Evolutionary conservation across 2,797 vertebrate genomes (phyloP).

Genomic region (Denticeps clupeoides): DNA sequence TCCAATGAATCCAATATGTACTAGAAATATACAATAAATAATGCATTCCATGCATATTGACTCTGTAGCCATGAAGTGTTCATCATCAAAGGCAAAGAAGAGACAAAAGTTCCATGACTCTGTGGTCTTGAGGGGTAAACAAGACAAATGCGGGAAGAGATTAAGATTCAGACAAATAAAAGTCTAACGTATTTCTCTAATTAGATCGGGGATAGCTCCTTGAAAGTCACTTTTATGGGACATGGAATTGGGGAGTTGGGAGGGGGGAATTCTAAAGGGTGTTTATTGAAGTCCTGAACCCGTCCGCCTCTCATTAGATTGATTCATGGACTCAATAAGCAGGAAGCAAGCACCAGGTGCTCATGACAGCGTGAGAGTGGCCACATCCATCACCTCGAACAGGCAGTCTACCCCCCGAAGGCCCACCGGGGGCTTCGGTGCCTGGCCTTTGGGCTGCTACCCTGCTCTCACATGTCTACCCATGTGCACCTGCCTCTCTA

Average conservation of each 20-base stretch:
- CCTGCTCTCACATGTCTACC: constrained; percentile 7
- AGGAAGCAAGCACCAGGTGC: constrained; percentile 55
- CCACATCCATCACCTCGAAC: constrained; percentile 55
- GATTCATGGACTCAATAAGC: constrained; percentile 71
- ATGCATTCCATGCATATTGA: too few relatives aligned
- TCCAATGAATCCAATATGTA: too few relatives aligned
- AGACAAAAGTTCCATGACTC: too few relatives aligned
- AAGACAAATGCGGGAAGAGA: too few relatives aligned
- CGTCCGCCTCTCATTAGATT: constrained; percentile 65
- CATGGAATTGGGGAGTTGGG: constrained; percentile 43
- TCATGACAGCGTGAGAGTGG: constrained; percentile 40
- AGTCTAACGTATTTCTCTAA: too few relatives aligned
- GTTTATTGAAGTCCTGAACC: constrained; percentile 67
- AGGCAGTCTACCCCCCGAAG: constrained; percentile 40
- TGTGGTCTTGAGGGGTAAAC: too few relatives aligned
- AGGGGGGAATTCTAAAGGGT: constrained; percentile 36
- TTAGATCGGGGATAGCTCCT: too few relatives aligned
- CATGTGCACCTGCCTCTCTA: too few relatives aligned
- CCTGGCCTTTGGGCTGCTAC: constrained; percentile 32
- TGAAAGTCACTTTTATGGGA: constrained; percentile 40
- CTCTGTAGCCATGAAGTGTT: too few relatives aligned
- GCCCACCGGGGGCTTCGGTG: constrained; percentile 42
- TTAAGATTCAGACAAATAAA: too few relatives aligned
- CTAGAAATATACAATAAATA: too few relatives aligned
- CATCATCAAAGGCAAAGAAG: too few relatives aligned